Percentiles rank a stretch among this genome's conserved stretches.
These are phyloP conservation scores for Cyclophora albipunctata DNA, from an alignment of 2,888 invertebrate species.

Conservation along the genomic window DNA sequence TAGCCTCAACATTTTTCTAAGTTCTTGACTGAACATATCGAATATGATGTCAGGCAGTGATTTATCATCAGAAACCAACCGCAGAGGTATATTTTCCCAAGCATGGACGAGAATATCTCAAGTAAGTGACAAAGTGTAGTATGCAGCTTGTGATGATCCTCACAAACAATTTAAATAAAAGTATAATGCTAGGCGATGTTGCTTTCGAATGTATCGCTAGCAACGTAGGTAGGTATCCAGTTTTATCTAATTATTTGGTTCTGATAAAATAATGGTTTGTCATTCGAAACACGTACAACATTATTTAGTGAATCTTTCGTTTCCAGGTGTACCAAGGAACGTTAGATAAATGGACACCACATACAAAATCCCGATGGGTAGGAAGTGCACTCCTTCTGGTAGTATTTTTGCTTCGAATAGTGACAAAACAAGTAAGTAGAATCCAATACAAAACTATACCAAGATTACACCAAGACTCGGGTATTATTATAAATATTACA, in stretches of 20 bases:
- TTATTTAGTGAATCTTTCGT: too few species aligned
- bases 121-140: slow-evolving; percentile 45
- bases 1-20: background rate
- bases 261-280: too few species aligned
- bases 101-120: slow-evolving; percentile 80
- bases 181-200: too few species aligned
- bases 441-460: background rate
- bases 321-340: slow-evolving; percentile 86
- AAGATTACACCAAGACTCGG: too few species aligned
- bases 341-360: slow-evolving; percentile 91
- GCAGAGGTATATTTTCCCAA: slow-evolving; percentile 79
- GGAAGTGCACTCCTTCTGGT: slow-evolving; percentile 81
- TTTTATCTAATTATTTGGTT: too few species aligned
- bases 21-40: slow-evolving; percentile 2
- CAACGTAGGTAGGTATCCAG: too few species aligned
- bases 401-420: slow-evolving; percentile 86
- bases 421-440: slow-evolving; percentile 83
- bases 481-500: too few species aligned
- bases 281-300: too few species aligned
- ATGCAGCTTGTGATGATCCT: too few species aligned
- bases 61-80: slow-evolving; percentile 73
- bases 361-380: slow-evolving; percentile 86
- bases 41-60: slow-evolving; percentile 83
- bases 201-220: too few species aligned
- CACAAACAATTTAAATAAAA: too few species aligned